These are phyloP conservation scores for Chaetorhynchus papuensis DNA, from an alignment of 2,113 vertebrate species.

Conservation along the genomic window DNA sequence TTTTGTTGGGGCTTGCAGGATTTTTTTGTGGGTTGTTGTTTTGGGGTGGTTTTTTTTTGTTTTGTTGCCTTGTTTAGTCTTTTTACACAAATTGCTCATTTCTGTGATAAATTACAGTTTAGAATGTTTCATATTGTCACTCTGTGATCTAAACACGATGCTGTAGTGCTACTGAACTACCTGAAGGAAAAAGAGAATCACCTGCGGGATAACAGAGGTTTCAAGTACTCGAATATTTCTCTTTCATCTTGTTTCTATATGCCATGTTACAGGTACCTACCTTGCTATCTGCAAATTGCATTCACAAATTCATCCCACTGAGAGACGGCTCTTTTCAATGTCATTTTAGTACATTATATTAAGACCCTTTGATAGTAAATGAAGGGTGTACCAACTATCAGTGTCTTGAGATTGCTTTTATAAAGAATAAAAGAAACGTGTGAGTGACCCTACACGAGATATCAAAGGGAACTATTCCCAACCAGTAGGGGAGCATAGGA, in stretches of 20 bases:
- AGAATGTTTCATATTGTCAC: background rate
- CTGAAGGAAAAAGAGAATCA: conserved; percentile 11
- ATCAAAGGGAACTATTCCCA: background rate
- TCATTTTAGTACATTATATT: background rate
- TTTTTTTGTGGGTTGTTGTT: background rate
- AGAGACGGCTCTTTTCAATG: background rate
- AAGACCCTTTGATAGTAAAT: conserved; percentile 33
- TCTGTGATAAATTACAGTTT: conserved; percentile 5
- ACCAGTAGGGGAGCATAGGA: background rate
- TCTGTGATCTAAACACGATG: background rate
- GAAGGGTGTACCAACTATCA: background rate
- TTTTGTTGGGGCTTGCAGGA: background rate
- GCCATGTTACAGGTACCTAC: background rate
- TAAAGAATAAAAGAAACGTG: background rate
- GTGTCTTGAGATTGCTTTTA: background rate
- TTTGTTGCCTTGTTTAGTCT: background rate
- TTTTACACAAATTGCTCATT: background rate
- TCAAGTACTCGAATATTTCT: background rate
- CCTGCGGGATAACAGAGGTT: background rate
- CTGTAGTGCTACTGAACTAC: background rate
- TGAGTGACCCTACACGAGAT: background rate
- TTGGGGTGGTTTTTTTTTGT: background rate
- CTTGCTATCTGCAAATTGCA: background rate
- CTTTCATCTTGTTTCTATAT: conserved; percentile 28
- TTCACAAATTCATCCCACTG: background rate